Percentiles rank a stretch among this genome's conserved stretches.
Conservation (phyloP, 2,113 vertebrate species). For the Ochotona princeps region DNA sequence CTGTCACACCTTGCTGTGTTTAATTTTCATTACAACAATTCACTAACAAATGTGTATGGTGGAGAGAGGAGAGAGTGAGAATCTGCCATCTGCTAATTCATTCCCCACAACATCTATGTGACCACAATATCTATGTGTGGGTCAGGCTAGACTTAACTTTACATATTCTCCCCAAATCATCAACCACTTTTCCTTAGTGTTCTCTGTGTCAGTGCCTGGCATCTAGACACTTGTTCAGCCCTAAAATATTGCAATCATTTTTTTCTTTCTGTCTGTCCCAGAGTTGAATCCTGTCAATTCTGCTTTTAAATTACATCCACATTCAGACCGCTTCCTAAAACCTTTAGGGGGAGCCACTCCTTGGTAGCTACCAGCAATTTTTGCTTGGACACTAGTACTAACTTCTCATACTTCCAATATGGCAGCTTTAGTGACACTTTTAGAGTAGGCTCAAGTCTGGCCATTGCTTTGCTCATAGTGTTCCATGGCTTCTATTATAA, state of each 20-base stretch:
- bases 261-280: not conserved
- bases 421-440: not conserved
- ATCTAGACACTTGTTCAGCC: not conserved
- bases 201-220: not conserved
- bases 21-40: not conserved
- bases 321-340: not conserved
- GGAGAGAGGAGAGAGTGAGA: no score
- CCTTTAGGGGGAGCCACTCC: not conserved
- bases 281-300: not conserved
- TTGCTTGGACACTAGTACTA: not conserved
- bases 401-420: not conserved
- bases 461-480: not conserved
- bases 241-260: not conserved
- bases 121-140: no score
- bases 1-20: not conserved
- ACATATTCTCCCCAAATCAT: no score
- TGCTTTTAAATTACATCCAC: not conserved
- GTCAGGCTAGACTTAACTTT: not conserved
- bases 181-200: no score
- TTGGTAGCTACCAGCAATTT: not conserved
- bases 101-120: no score
- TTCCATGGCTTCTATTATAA: not conserved
- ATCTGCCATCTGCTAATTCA: not conserved
- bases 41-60: not conserved
- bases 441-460: not conserved